A percentile compares a stretch with the other conserved stretches of the same genome.
These are phyloP conservation scores for Myotis planiceps DNA, from an alignment of 2,797 vertebrate genomes.

Conservation along the genomic window DNA sequence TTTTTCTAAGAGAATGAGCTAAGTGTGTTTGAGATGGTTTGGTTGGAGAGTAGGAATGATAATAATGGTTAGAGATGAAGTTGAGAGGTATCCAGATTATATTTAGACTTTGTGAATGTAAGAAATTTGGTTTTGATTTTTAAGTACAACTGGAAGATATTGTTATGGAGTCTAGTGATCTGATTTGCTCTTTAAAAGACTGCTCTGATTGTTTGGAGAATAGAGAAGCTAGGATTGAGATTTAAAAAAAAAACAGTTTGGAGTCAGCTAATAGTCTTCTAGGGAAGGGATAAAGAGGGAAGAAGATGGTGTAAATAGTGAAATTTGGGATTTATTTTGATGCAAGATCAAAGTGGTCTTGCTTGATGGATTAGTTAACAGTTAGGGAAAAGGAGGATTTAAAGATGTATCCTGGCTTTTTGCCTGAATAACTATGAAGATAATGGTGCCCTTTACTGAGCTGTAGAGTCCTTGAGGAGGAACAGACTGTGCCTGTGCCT, in stretches of 20 bases:
- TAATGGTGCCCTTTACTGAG: neutral
- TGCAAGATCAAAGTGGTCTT: neutral
- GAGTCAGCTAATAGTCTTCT: neutral
- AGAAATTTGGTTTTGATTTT: slow-evolving; percentile 34
- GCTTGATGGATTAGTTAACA: neutral
- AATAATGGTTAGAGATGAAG: neutral
- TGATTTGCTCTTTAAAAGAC: neutral
- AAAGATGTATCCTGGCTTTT: neutral
- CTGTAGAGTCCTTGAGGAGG: neutral
- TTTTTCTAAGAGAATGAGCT: neutral
- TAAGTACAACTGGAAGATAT: neutral
- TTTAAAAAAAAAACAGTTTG: neutral
- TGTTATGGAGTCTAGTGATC: neutral
- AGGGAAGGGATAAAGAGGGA: neutral
- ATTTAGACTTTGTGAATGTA: neutral
- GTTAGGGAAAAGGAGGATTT: neutral
- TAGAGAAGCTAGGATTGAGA: neutral
- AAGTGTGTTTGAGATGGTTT: neutral
- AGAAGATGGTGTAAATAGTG: neutral
- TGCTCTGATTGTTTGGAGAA: neutral
- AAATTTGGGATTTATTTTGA: slow-evolving; percentile 1
- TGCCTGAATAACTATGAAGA: neutral
- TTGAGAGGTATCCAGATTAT: neutral
- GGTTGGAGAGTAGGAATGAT: neutral
- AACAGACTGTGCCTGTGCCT: neutral